phyloP scores from a whole-genome alignment of 2,888 invertebrate species.

The Plagodis dolabraria region DNA sequence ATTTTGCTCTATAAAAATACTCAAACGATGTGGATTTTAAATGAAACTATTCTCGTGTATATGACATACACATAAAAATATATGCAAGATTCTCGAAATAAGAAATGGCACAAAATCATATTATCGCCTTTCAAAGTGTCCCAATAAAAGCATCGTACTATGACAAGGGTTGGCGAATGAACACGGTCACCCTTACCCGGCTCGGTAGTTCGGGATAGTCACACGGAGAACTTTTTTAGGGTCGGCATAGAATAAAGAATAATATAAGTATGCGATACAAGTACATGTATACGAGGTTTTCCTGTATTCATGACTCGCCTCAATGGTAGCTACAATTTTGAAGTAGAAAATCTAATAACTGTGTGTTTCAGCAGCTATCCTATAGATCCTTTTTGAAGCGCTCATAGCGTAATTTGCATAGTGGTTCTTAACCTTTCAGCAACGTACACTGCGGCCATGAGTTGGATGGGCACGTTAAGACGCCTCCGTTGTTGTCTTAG shows the following conservation, averaged over 20 bases:
- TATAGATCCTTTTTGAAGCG: too few species aligned
- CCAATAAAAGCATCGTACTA: constrained; percentile 34
- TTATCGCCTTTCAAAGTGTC: constrained; percentile 24
- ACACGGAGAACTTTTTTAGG: constrained; percentile 10
- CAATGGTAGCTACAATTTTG: too few species aligned
- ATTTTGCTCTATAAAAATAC: too few species aligned
- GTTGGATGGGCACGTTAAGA: too few species aligned
- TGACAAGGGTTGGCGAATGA: constrained; percentile 28
- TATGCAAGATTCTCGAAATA: constrained; percentile 9
- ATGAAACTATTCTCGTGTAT: neutral
- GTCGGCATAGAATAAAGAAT: constrained; percentile 2
- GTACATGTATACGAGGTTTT: too few species aligned
- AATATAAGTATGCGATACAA: neutral
- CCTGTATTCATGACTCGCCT: too few species aligned
- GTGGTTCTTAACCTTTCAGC: too few species aligned
- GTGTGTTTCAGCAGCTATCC: too few species aligned
- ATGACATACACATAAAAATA: neutral
- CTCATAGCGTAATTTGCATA: too few species aligned
- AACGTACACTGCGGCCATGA: too few species aligned
- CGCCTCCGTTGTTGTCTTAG: too few species aligned
- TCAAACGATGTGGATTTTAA: neutral
- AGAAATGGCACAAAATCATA: constrained; percentile 21
- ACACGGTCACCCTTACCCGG: constrained; percentile 10
- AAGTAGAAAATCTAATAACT: too few species aligned
- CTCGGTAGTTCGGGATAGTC: constrained; percentile 15